A percentile compares a stretch with the other conserved stretches of the same genome.
Evolutionary conservation across 2,113 vertebrate genomes (phyloP).

Genomic region (Chrysemys picta): DNA sequence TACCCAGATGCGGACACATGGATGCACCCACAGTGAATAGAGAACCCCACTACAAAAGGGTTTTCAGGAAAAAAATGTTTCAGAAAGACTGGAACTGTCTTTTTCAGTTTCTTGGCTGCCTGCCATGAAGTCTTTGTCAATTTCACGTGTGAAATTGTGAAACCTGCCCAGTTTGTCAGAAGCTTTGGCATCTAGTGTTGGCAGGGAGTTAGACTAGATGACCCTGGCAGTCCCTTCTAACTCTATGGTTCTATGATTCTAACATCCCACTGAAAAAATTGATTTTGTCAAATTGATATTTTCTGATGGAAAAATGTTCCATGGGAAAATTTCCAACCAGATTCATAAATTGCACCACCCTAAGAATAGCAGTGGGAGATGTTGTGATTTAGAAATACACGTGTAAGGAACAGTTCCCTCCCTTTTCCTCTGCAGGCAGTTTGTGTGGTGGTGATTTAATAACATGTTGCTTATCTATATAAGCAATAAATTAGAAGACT

Average conservation of each 20-base stretch:
- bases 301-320: background rate
- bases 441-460: background rate
- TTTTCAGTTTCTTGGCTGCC: background rate
- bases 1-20: background rate
- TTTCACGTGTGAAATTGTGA: background rate
- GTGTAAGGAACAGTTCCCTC: background rate
- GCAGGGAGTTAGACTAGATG: background rate
- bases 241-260: background rate
- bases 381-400: background rate
- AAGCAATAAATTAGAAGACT: background rate
- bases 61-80: background rate
- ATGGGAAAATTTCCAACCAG: background rate
- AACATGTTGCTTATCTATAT: background rate
- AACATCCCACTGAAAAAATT: background rate
- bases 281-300: background rate
- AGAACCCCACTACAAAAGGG: background rate
- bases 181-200: background rate
- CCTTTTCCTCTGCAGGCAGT: background rate
- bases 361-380: background rate
- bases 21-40: background rate
- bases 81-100: background rate
- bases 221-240: background rate
- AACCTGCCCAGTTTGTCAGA: background rate
- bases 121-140: background rate
- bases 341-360: background rate